Base-by-base conservation (phyloP, 2,797 vertebrate genomes). In the Psittacula echo region DNA sequence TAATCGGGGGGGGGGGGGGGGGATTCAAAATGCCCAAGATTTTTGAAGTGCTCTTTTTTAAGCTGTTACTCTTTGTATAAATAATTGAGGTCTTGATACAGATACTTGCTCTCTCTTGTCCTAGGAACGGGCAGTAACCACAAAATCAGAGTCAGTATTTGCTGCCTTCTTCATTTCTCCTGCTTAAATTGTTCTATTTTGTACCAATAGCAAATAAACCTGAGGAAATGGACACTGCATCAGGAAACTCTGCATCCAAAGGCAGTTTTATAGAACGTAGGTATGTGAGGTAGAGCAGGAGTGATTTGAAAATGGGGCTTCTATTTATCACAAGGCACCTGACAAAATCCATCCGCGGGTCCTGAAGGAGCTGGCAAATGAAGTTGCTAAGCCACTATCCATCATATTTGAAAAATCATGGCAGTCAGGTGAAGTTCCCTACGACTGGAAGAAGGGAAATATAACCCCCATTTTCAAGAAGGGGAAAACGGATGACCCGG, bases 1-100 rank as follows among this genome's bases (percentile, higher is more conserved):
- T 32, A 39, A 34, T 37, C 34, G 34, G 34, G 34, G 34, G 34
- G 34, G 34, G 34, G 5, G 6, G 2, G 2, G 1, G 8, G 0
- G 9, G n/a, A 44, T 66, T 79, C 2, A 87, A 87, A 87, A 85
- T 51, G 77, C 13, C 11, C 8, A 37, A 12, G 32, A 54, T 56
- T 77, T 95, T 93, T 77, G 20, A 67, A 19, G 10, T 44, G 11
- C 32, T 93, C 20, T 21, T 71, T 3, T 68, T 71, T 65, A 14
- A 78, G 10, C 24, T 50, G 17, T 58, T 89, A 9, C 7, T 34
- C 71, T 89, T 66, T 66, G 21, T n/a, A 26, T 44, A 82, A 84
- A 76, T 71, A 70, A 34, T 10, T 51, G 42, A 34, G 13, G 6
- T 70, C n/a, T 24, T 51, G 26, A 87, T 18, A 24, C 12, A 82